Conservation (phyloP, 2,113 vertebrate genomes). For the Neotragus pygmaeus region DNA sequence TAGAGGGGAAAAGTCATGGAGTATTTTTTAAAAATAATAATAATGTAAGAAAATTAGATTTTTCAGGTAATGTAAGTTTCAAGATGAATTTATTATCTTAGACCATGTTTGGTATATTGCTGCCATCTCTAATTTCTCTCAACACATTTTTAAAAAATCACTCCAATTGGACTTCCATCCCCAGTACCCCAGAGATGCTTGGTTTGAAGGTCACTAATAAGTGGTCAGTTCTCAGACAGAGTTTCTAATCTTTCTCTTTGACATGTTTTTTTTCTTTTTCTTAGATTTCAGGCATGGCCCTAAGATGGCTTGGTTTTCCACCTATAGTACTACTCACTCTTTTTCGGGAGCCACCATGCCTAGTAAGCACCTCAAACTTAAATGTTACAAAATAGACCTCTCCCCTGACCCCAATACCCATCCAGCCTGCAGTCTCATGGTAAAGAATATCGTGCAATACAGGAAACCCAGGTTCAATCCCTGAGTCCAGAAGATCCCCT, state of each 20-base stretch:
- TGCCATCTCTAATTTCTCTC: neutral
- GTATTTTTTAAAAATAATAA: neutral
- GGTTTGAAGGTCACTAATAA: neutral
- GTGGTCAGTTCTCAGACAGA: neutral
- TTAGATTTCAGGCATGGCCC: neutral
- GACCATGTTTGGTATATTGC: neutral
- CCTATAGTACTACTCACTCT: neutral
- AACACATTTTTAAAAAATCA: neutral
- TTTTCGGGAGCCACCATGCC: neutral
- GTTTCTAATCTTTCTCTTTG: neutral
- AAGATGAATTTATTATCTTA: neutral
- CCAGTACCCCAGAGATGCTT: neutral
- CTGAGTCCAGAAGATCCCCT: neutral
- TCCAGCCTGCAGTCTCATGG: neutral
- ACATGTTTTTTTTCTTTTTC: neutral
- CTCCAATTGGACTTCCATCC: neutral
- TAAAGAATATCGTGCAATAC: neutral
- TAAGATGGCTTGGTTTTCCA: neutral
- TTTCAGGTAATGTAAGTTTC: neutral
- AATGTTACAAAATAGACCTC: neutral
- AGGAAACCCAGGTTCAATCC: neutral
- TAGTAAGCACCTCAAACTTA: neutral
- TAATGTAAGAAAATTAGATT: neutral
- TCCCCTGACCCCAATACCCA: too few species aligned
- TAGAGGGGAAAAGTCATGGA: neutral